Evolutionary conservation across 2,797 vertebrate genomes (phyloP).

Genomic region (Dipus sagitta): DNA sequence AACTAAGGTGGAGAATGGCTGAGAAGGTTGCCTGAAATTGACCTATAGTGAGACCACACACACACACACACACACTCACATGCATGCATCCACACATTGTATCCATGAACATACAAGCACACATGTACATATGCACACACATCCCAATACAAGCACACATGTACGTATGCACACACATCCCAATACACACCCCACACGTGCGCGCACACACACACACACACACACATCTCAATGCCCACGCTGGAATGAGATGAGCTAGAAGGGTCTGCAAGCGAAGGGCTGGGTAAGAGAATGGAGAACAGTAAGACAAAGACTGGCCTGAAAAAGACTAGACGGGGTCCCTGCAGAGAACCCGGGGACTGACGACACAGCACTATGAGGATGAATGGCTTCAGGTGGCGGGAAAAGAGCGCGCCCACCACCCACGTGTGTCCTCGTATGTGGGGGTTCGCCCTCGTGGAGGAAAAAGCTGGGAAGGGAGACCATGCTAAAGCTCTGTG

Average conservation of each 20-base stretch:
- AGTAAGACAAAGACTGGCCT: not conserved
- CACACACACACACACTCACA: no score
- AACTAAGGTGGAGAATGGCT: no score
- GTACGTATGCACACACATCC: no score
- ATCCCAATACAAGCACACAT: no score
- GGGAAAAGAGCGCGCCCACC: no score
- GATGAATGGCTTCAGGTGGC: not conserved
- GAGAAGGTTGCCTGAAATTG: no score
- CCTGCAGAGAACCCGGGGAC: not conserved
- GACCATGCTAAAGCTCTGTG: no score
- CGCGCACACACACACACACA: no score
- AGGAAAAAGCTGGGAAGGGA: fast-evolving
- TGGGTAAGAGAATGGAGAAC: not conserved
- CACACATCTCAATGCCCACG: not conserved
- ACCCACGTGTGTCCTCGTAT: not conserved
- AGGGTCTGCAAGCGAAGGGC: not conserved
- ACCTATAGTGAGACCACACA: no score
- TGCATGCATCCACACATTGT: no score
- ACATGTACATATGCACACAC: no score
- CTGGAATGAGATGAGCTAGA: not conserved
- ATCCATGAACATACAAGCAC: no score
- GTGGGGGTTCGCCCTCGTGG: fast-evolving
- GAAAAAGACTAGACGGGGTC: not conserved
- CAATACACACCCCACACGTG: not conserved
- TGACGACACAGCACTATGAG: not conserved